Conservation (phyloP, 2,797 vertebrate genomes). For the Labroides dimidiatus region DNA sequence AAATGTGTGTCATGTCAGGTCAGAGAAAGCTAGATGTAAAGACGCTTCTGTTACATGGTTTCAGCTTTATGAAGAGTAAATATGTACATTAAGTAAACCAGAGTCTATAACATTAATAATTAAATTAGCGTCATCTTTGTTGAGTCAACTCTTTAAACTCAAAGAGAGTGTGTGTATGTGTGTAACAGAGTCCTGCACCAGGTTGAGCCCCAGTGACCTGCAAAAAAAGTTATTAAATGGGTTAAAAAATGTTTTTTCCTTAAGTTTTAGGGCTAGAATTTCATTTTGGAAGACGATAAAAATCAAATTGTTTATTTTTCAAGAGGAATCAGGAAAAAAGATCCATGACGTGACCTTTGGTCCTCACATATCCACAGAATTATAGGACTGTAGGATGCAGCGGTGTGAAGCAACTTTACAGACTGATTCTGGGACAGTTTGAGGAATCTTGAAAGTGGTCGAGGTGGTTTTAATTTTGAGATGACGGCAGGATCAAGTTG, state of each 20-base stretch:
- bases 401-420: too few relatives aligned
- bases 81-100: slow-evolving; percentile 31
- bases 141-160: slow-evolving; percentile 32
- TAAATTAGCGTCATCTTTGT: slow-evolving; percentile 49
- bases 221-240: not conserved
- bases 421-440: not conserved
- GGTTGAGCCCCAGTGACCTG: not conserved
- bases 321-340: too few relatives aligned
- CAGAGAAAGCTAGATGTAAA: slow-evolving; percentile 16
- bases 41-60: slow-evolving; percentile 24
- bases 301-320: too few relatives aligned
- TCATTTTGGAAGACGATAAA: not conserved
- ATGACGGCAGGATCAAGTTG: not conserved
- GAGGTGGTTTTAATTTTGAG: not conserved
- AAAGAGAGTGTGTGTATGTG: slow-evolving; percentile 10
- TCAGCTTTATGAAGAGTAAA: slow-evolving; percentile 42
- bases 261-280: not conserved
- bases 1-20: not conserved
- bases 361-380: too few relatives aligned
- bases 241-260: not conserved
- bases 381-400: too few relatives aligned
- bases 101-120: slow-evolving; percentile 27
- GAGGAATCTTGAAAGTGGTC: too few relatives aligned
- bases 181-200: slow-evolving; percentile 1
- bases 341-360: too few relatives aligned